Evolutionary conservation across 1,140 invertebrate genomes (phyloP).

Genomic region (Caenorhabditis brenneri): DNA sequence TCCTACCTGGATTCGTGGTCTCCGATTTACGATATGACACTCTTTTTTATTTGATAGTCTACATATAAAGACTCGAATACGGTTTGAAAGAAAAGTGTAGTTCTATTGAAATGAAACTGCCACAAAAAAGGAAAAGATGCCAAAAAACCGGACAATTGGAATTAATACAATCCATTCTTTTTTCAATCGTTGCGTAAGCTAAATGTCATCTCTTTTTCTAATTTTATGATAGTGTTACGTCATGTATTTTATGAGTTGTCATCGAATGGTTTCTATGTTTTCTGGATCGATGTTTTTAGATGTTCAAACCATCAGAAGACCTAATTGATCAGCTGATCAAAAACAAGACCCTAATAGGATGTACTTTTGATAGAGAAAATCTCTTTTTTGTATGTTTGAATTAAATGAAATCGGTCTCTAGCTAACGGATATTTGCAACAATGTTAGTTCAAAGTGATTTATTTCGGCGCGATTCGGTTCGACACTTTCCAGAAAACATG

Average conservation of each 20-base stretch:
- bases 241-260: background rate
- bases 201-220: background rate
- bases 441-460: conserved; percentile 37
- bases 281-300: background rate
- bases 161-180: background rate
- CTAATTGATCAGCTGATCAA: conserved; percentile 22
- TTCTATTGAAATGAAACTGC: background rate
- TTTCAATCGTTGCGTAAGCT: conserved; percentile 19
- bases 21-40: background rate
- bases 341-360: conserved; percentile 3
- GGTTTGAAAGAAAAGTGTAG: background rate
- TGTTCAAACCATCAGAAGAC: background rate
- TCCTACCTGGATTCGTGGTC: background rate
- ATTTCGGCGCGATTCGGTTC: conserved; percentile 4
- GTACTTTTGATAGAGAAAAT: background rate
- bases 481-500: conserved; percentile 35
- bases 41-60: background rate
- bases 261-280: background rate
- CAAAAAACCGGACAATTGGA: background rate
- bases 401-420: conserved; percentile 9
- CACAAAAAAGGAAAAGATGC: background rate
- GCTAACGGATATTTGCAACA: conserved; percentile 12
- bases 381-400: background rate
- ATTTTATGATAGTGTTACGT: background rate
- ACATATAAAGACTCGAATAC: background rate